These are phyloP conservation scores for Protonemura montana DNA, from an alignment of 2,888 invertebrate species.

Conservation along the genomic window DNA sequence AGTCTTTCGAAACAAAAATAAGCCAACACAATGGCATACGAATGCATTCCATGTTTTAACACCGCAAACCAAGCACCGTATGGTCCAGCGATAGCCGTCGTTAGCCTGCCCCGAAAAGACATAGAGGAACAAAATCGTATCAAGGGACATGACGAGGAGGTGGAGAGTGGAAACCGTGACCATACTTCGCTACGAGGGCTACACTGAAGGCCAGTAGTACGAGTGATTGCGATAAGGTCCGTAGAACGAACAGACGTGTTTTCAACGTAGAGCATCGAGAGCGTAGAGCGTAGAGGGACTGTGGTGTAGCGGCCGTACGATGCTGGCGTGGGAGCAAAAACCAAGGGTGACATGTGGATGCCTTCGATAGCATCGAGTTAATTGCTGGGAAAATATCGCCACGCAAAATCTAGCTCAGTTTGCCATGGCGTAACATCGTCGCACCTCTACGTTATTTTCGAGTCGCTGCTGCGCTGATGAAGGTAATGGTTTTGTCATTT, in stretches of 20 bases:
- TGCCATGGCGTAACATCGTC: neutral
- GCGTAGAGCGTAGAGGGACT: too few relatives aligned
- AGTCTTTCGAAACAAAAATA: slow-evolving; percentile 7
- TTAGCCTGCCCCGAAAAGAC: neutral
- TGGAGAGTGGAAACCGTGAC: neutral
- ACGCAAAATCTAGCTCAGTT: neutral
- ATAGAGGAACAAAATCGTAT: neutral
- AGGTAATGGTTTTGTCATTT: neutral
- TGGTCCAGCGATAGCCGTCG: neutral
- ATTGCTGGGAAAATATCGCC: neutral
- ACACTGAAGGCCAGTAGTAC: neutral
- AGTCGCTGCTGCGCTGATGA: neutral
- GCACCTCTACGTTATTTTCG: neutral
- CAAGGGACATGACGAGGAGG: neutral
- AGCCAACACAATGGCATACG: neutral
- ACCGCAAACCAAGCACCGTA: neutral
- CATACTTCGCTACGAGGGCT: neutral
- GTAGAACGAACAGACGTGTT: neutral
- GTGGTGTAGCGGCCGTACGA: neutral
- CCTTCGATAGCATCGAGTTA: slow-evolving; percentile 3
- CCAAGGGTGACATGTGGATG: neutral
- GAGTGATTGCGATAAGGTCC: neutral
- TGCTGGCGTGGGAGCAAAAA: neutral
- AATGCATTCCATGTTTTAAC: slow-evolving; percentile 7
- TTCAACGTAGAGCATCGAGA: neutral